Base-by-base conservation (phyloP, 2,797 vertebrate genomes). In the Tangara arthus region DNA sequence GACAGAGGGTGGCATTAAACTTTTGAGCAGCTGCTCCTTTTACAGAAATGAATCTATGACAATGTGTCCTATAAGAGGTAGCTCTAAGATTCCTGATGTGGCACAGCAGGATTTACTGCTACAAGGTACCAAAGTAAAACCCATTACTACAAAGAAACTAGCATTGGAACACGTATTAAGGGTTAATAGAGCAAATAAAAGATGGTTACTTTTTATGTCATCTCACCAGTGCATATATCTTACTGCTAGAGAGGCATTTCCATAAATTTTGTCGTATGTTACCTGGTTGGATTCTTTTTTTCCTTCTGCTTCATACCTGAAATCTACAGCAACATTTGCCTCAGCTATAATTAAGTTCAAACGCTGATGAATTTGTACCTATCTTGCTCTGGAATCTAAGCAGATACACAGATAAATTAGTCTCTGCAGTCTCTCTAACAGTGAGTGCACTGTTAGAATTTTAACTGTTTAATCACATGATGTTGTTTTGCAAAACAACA, bases 11-110 rank as follows among this genome's bases (percentile, higher is more conserved):
- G 47, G 64, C 69, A 93, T 71, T 68, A 88, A 94, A 85, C 72
- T 89, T 82, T 30, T 35, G n/a, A 81, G 81, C 55, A 93, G 81
- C 57, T 94, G 68, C 72, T 94, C 73, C 80, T 86, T 90, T 76
- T 39, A 81, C 52, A 85, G 66, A 90, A 91, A 79, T n/a, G 5
- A 66, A 77, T 82, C 37, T 20, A 52, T 72, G 28, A 69, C 53
- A 85, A 44, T 14, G 24, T 79, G 44, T 20, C 65, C 35, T 52
- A 2, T 24, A 70, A 84, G 65, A 19, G 39, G 30, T 18, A 15
- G 53, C 53, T 82, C 50, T 71, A 14, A 10, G 32, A 88, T 53
- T 68, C 73, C 46, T 24, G 37, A 91, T 13, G 41, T 12, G 59
- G 46, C 24, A 52, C 8, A 68, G 26, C 41, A 70, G 21, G 46